phyloP scores from a whole-genome alignment of 2,888 invertebrate species.

The Chironomus tentans region DNA sequence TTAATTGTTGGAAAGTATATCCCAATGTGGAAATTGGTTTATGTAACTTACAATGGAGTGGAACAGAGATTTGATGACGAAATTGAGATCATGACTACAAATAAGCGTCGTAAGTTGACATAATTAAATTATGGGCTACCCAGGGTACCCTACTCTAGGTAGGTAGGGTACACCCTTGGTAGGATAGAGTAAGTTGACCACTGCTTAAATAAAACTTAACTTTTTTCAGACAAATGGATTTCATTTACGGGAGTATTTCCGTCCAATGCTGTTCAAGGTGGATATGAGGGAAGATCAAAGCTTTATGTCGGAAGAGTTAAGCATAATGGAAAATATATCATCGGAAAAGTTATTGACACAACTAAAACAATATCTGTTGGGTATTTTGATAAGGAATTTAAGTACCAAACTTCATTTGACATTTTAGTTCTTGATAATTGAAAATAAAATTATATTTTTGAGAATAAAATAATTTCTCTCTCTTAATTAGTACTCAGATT shows the following conservation, averaged over 20 bases:
- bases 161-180: no score
- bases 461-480: no score
- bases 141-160: no score
- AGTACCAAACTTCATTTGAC: neutral
- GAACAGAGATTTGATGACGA: neutral
- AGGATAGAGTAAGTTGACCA: no score
- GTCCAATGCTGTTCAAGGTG: no score
- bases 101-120: neutral
- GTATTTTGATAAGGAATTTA: neutral
- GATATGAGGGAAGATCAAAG: no score
- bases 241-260: no score
- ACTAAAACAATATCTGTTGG: neutral
- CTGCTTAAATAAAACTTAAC: no score
- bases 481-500: no score
- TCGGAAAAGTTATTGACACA: neutral
- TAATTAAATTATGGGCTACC: no score
- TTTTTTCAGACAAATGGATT: neutral
- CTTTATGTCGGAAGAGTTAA: neutral
- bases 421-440: neutral
- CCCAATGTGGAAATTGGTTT: neutral
- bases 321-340: neutral
- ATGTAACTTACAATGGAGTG: neutral
- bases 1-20: neutral
- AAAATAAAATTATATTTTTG: no score
- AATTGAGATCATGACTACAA: neutral